Base-by-base conservation (phyloP, 2,113 vertebrate genomes). In the Hypomesus transpacificus region DNA sequence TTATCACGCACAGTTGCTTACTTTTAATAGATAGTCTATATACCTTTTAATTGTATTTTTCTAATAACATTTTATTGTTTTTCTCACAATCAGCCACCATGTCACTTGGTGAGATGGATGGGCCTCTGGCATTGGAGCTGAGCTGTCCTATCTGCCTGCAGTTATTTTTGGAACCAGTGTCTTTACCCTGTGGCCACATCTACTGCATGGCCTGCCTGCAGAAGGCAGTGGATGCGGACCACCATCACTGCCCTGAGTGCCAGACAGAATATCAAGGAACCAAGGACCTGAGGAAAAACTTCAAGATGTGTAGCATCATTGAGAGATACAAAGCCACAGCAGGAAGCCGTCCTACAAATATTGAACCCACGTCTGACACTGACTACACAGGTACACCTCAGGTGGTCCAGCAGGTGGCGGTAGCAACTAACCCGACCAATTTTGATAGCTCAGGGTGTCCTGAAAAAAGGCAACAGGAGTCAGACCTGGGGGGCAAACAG, bases 181-280 rank as follows among this genome's bases (percentile, higher is more conserved):
- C 80, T 60, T 87, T 91, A 18, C 88, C 86, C 39, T 93, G 91
- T 21, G 86, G 87, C 34, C 91, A 92, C 69, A 74, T 82, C 56
- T 90, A 87, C 77, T 92, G 91, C 69, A 20, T 75, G 3, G n/a
- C 60, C 31, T 92, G 89, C 69, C 87, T 93, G 39, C 73, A 88
- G 71, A 26, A 66, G 24, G 77, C 77, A n/a, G 77, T 88, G 74
- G 80, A 24, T 11, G 67, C 85, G 62, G 84, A 82, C 73, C 76
- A 71, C 3, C 81, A 86, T 75, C 75, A 60, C 68, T 95, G 93
- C 67, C 92, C 91, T 0, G 68, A 88, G 13, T 94, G 92, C 77
- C 87, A 87, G 61, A 14, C 73, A 2, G 26, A 78, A 46, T 89
- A 90, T 58, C 65, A 54, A 0, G 78, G 80, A 6, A 7, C 60